These are phyloP conservation scores for Lepus americanus DNA, from an alignment of 2,113 vertebrate species.

Conservation along the genomic window DNA sequence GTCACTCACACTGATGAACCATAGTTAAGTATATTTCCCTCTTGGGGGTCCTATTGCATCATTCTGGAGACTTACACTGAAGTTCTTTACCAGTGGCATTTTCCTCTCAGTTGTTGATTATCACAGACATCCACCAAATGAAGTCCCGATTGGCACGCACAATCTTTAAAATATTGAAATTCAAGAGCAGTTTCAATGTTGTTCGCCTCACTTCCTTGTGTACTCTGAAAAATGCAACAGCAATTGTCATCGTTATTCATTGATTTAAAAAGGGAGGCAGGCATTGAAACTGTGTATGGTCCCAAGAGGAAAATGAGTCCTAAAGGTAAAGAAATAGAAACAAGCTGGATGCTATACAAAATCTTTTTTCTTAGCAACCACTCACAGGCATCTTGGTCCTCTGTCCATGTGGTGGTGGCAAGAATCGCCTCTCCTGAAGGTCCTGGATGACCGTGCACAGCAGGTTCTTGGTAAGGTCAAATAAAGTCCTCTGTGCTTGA, in stretches of 20 bases:
- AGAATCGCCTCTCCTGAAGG: rapidly evolving
- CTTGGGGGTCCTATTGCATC: not conserved
- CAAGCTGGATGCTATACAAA: not conserved
- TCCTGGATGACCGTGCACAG: too few species aligned
- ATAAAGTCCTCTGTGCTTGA: not conserved
- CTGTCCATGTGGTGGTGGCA: not conserved
- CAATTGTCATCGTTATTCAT: slow-evolving; percentile 48
- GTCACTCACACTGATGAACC: not conserved
- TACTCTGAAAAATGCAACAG: slow-evolving; percentile 63
- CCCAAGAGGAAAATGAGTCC: slow-evolving; percentile 32
- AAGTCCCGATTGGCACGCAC: slow-evolving; percentile 33
- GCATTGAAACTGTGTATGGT: not conserved
- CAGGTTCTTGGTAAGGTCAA: not conserved
- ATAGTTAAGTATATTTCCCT: not conserved
- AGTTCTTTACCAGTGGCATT: not conserved
- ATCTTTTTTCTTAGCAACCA: not conserved
- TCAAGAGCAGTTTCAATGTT: not conserved
- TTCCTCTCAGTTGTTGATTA: slow-evolving; percentile 22
- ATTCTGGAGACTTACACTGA: not conserved
- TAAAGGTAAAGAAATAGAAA: slow-evolving; percentile 50
- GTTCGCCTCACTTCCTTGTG: slow-evolving; percentile 35
- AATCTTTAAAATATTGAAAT: slow-evolving; percentile 71
- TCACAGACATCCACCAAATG: slow-evolving; percentile 29
- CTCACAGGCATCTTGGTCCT: not conserved
- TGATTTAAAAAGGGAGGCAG: slow-evolving; percentile 49